These are phyloP conservation scores for Hemichromis elongatus DNA, from an alignment of 2,113 vertebrate genomes.

Conservation along the genomic window DNA sequence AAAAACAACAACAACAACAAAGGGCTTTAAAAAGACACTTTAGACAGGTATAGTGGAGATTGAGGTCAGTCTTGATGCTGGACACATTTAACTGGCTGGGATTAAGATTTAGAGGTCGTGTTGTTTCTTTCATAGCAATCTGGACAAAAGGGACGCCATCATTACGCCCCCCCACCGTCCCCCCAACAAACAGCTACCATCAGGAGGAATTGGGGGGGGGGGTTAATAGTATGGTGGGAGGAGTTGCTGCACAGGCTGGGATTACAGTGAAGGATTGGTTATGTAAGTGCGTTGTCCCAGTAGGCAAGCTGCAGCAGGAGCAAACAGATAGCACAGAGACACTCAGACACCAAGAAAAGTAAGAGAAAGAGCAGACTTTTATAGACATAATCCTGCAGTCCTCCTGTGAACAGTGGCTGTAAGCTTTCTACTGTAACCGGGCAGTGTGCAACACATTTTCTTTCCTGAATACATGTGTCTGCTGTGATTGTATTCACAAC, in stretches of 20 bases:
- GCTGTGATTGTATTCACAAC: neutral
- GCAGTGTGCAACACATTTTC: neutral
- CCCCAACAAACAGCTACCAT: neutral
- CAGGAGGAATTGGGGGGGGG: neutral
- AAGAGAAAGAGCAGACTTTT: constrained; percentile 13
- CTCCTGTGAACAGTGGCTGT: neutral
- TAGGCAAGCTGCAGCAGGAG: constrained; percentile 17
- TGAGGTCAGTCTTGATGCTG: neutral
- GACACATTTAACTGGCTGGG: constrained; percentile 21
- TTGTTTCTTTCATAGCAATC: constrained; percentile 47
- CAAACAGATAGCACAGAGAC: neutral
- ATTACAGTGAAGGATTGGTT: constrained; percentile 64
- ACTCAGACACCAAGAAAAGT: constrained; percentile 10
- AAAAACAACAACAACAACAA: neutral
- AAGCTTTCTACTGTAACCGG: neutral
- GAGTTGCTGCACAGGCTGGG: constrained; percentile 23
- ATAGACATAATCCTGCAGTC: constrained; percentile 29
- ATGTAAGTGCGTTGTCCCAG: constrained; percentile 68
- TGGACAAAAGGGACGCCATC: constrained; percentile 27
- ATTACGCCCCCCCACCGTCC: neutral
- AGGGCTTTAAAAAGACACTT: neutral
- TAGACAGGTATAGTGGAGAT: neutral
- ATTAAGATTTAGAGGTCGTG: constrained; percentile 57
- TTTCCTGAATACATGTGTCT: neutral
- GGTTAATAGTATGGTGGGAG: neutral